Conservation (phyloP, 2,113 vertebrate species). For the Alectura lathami region DNA sequence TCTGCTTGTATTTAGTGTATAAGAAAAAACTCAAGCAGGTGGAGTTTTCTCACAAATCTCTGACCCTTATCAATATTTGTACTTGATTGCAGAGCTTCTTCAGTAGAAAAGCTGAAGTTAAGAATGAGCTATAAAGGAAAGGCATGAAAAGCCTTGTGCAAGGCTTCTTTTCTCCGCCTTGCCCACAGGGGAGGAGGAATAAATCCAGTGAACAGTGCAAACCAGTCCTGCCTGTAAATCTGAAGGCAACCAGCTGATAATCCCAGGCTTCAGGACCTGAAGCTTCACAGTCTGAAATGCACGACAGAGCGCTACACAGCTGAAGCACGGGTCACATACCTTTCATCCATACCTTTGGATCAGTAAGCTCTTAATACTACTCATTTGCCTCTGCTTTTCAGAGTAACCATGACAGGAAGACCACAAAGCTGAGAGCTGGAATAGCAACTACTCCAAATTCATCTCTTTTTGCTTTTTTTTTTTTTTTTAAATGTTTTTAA, state of each 20-base stretch:
- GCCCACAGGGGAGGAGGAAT: neutral
- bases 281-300: neutral
- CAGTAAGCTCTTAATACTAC: neutral
- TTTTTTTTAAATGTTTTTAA: neutral
- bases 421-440: neutral
- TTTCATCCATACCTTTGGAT: neutral
- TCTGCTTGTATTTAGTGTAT: conserved; percentile 42
- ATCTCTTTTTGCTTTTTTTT: neutral
- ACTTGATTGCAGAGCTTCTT: neutral
- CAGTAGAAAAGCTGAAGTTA: neutral
- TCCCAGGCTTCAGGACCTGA: neutral
- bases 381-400: neutral
- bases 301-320: neutral
- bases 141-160: neutral
- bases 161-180: neutral
- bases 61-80: neutral
- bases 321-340: accelerated
- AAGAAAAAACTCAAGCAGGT: conserved; percentile 38
- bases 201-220: neutral
- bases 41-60: conserved; percentile 42
- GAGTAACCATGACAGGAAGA: neutral
- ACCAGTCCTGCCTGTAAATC: neutral
- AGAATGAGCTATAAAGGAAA: conserved; percentile 1
- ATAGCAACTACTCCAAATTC: neutral
- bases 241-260: neutral